These are phyloP conservation scores for Cheirogaleus major DNA, from an alignment of 2,797 vertebrate species.

Conservation along the genomic window DNA sequence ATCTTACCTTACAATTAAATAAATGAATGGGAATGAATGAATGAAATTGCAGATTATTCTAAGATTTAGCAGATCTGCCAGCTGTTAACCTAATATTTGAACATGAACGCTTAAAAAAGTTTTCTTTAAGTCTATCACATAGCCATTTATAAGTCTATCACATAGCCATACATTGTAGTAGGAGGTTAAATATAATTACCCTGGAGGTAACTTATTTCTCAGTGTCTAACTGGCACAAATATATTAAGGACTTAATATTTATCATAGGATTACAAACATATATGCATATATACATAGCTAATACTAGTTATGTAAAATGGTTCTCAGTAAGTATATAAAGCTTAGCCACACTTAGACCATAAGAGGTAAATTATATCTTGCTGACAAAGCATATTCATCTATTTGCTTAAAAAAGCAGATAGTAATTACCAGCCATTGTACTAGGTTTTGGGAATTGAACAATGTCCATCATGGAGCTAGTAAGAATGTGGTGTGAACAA, in stretches of 20 bases:
- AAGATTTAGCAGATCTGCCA: not conserved
- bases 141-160: not conserved
- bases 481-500: not conserved
- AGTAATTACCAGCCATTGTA: not conserved
- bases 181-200: not conserved
- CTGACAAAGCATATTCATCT: not conserved
- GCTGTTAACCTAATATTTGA: not conserved
- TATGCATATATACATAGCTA: not conserved
- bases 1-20: slow-evolving; percentile 14
- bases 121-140: not conserved
- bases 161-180: not conserved
- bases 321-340: slow-evolving; percentile 21
- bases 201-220: not conserved
- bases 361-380: not conserved
- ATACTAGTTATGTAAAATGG: not conserved
- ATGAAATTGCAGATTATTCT: not conserved
- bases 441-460: slow-evolving; percentile 1
- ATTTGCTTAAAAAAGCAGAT: slow-evolving; percentile 19
- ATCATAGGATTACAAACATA: not conserved
- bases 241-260: not conserved
- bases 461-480: not conserved
- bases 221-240: not conserved
- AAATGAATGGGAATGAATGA: not conserved
- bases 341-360: not conserved
- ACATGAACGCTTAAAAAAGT: not conserved